Evolutionary conservation across 2,113 vertebrate genomes (phyloP).

Genomic region (Turdus rufiventris): DNA sequence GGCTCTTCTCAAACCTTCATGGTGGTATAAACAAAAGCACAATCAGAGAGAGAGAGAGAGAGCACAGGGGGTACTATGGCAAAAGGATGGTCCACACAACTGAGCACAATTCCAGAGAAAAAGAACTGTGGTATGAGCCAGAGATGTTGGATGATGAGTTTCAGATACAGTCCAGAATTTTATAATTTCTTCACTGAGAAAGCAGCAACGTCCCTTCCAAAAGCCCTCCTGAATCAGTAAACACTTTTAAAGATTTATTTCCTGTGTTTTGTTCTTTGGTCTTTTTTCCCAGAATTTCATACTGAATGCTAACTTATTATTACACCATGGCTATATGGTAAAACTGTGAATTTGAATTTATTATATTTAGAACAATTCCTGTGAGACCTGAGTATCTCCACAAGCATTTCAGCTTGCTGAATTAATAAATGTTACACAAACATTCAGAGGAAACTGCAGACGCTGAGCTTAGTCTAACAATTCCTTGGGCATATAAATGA

Average conservation of each 20-base stretch:
- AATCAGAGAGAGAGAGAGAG: neutral
- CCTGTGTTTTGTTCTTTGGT: neutral
- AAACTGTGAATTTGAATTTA: neutral
- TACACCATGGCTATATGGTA: neutral
- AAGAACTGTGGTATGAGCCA: neutral
- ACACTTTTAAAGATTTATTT: neutral
- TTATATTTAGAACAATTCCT: neutral
- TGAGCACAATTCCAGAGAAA: neutral
- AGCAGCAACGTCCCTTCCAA: neutral
- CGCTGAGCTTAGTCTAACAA: neutral
- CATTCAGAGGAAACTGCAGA: neutral
- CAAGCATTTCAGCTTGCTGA: neutral
- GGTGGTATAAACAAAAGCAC: neutral
- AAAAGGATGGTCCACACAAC: neutral
- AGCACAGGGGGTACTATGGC: neutral
- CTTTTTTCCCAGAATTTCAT: neutral
- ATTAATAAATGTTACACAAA: conserved; percentile 47
- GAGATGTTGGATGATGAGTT: neutral
- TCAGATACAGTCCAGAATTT: neutral
- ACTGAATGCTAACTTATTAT: neutral
- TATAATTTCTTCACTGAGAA: neutral
- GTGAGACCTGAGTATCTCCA: neutral
- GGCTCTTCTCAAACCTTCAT: neutral
- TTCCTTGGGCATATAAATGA: neutral
- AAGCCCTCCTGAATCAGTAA: neutral